Base-by-base conservation (phyloP, 2,888 invertebrate genomes). In the Corythucha ciliata region DNA sequence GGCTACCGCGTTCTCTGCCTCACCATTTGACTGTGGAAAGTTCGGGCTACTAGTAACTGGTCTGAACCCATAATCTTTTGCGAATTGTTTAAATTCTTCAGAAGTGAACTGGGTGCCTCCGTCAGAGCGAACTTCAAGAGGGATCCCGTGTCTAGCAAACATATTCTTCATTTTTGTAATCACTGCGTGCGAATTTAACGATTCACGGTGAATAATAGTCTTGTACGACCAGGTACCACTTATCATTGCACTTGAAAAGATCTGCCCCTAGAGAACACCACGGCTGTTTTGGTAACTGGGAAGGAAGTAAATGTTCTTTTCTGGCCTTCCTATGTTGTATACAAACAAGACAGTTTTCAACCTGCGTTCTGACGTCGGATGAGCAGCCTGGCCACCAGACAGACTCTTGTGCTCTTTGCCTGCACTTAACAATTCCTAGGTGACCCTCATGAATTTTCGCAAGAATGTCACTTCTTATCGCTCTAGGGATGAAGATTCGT, bases 321-420 rank as follows among this genome's bases (percentile, higher is more conserved):
- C 3, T 5, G 4, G 21, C 3, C 21, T 6, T 8, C 2, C 40
- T 21, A 2, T 21, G 2, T 20, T 40, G 3, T 2, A 40, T 2
- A 2, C 40, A 40, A 21, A 40, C 8, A 18, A 6, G 4, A 20
- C 40, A 40, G 40, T 21, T 40, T 25, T 40, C 40, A 2, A 40
- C 40, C 2, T 8, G 21, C 2, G 4, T n/a, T 3, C 10, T 40
- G 14, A 22, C 21, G 4, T 40, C 21, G 10, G 24, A 12, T 2
- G 40, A 4, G 21, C 40, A 40, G 8, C 40, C 40, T 6, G 40
- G 22, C 40, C 40, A 40, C 40, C 40, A 40, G 21, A 21, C 20
- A 8, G 40, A 40, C 24, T 40, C 40, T 21, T 40, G 40, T 2
- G 40, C 40, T 3, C 40, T 2, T 3, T 25, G 4, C 24, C 21